Conservation (phyloP, 2,113 vertebrate genomes). For the Lipotes vexillifer region DNA sequence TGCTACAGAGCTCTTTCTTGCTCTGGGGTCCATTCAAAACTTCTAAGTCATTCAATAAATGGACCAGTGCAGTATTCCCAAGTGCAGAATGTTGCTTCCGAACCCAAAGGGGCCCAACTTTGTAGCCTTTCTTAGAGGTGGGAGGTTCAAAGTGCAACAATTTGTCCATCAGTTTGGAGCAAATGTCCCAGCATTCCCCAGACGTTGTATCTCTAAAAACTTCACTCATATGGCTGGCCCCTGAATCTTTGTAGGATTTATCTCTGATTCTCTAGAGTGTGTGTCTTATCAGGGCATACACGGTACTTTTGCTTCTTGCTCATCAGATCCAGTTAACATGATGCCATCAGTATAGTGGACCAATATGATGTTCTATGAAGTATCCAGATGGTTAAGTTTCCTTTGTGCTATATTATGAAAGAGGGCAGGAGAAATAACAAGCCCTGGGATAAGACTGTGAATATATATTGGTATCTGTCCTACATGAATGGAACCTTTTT, state of each 20-base stretch:
- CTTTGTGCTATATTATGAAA: background rate
- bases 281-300: background rate
- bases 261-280: background rate
- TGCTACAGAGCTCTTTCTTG: background rate
- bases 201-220: background rate
- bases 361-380: background rate
- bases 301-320: background rate
- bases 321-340: background rate
- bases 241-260: background rate
- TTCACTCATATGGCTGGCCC: background rate
- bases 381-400: background rate
- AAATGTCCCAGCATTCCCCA: background rate
- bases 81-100: background rate
- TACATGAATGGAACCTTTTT: background rate
- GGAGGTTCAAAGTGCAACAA: background rate
- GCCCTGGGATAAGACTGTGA: background rate
- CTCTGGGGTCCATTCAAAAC: background rate
- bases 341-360: background rate
- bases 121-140: background rate
- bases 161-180: background rate
- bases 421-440: background rate
- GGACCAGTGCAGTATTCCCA: background rate
- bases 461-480: background rate
- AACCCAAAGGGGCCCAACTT: background rate
- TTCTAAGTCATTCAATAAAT: background rate